Percentiles rank a stretch among this genome's conserved stretches.
Evolutionary conservation across 2,888 invertebrate species (phyloP).

Genomic region (Apamea anceps): DNA sequence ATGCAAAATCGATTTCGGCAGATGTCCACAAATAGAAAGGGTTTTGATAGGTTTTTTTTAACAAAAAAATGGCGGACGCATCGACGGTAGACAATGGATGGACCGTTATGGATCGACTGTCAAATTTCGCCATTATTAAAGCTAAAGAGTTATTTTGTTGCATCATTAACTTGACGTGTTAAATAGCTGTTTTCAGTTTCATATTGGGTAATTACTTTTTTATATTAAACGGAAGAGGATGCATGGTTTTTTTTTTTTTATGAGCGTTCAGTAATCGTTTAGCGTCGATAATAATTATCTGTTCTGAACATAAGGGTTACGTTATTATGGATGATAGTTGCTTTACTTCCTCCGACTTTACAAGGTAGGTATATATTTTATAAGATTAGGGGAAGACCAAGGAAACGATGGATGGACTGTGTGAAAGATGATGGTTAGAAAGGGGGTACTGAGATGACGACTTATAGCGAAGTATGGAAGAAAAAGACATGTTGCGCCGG

Average conservation of each 20-base stretch:
- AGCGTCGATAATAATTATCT: constrained; percentile 13
- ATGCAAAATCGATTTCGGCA: constrained; percentile 90
- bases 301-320: background rate
- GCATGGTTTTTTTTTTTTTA: constrained; percentile 49
- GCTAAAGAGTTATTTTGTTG: constrained; percentile 80
- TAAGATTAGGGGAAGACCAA: too few species aligned
- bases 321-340: background rate
- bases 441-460: background rate
- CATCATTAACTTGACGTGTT: constrained; percentile 72
- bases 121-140: constrained; percentile 83
- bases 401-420: background rate
- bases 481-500: background rate
- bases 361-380: background rate
- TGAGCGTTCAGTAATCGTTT: constrained; percentile 36
- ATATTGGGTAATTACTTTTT: constrained; percentile 63
- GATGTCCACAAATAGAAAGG: constrained; percentile 89
- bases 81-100: constrained; percentile 84
- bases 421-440: background rate
- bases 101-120: constrained; percentile 86
- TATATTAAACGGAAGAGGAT: constrained; percentile 69
- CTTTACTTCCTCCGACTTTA: background rate
- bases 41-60: constrained; percentile 83
- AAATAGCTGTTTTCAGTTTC: constrained; percentile 69
- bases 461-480: background rate
- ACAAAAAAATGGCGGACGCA: constrained; percentile 83